These are phyloP conservation scores for Peromyscus polionotus DNA, from an alignment of 2,113 vertebrate genomes.

Conservation along the genomic window DNA sequence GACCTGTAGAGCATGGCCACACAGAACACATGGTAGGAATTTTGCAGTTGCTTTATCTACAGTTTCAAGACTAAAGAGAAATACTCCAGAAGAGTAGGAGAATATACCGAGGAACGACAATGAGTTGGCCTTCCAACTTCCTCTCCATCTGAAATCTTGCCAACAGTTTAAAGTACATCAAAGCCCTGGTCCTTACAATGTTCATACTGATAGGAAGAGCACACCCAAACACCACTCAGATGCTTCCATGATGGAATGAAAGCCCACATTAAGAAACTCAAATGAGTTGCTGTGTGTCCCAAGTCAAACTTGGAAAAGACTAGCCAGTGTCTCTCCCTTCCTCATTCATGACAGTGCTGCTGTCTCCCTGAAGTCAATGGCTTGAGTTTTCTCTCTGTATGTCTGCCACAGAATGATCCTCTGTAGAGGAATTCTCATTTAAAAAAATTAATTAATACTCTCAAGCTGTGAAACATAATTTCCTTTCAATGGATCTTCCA, in stretches of 20 bases:
- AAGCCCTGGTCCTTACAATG: background rate
- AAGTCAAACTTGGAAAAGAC: conserved; percentile 83
- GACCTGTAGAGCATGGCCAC: accelerated
- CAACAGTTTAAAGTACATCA: background rate
- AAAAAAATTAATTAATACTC: conserved; percentile 73
- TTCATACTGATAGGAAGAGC: background rate
- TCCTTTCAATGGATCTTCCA: conserved; percentile 72
- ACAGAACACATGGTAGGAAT: background rate
- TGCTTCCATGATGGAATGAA: conserved; percentile 77
- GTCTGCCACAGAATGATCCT: conserved; percentile 67
- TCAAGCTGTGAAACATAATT: conserved; percentile 57
- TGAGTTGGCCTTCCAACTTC: background rate
- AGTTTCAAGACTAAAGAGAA: background rate
- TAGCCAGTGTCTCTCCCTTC: conserved; percentile 77
- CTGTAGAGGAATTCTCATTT: conserved; percentile 64
- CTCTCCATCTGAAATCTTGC: background rate
- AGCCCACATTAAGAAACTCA: conserved; percentile 70
- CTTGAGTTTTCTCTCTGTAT: conserved; percentile 69
- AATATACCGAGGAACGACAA: background rate
- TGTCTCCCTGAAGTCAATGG: conserved; percentile 79
- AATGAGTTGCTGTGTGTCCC: conserved; percentile 85
- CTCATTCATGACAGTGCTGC: conserved; percentile 75
- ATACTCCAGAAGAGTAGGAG: background rate
- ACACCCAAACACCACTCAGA: conserved; percentile 53
- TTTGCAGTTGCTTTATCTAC: background rate